These are phyloP conservation scores for Idaea straminata DNA, from an alignment of 2,888 invertebrate genomes.

Conservation along the genomic window DNA sequence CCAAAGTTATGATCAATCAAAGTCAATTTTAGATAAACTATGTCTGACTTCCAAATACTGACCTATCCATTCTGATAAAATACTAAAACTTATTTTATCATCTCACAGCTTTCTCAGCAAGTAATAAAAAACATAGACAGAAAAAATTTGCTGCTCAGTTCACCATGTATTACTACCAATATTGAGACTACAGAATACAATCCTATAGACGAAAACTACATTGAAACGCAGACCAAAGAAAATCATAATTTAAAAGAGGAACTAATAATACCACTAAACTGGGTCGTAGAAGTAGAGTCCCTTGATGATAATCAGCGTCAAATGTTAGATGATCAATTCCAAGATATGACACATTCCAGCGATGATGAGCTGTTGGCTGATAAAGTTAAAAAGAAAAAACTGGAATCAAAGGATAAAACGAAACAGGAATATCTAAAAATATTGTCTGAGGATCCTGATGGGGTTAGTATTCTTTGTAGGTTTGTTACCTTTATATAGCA, in stretches of 20 bases:
- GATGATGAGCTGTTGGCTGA: conserved; percentile 58
- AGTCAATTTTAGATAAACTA: too few relatives aligned
- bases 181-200: conserved; percentile 16
- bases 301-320: conserved; percentile 33
- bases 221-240: conserved; percentile 10
- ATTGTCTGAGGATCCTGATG: conserved; percentile 8
- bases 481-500: too few relatives aligned
- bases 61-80: not conserved
- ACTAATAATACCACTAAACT: conserved; percentile 15
- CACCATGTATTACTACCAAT: conserved; percentile 28
- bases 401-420: conserved; percentile 20
- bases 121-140: conserved; percentile 44
- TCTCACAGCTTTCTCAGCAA: conserved; percentile 39
- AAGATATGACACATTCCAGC: conserved; percentile 29
- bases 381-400: conserved; percentile 44
- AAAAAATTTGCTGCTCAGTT: conserved; percentile 33
- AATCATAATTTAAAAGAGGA: conserved; percentile 38
- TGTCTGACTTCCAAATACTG: too few relatives aligned
- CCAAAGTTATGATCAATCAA: too few relatives aligned
- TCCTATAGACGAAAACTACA: conserved; percentile 8
- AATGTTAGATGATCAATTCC: conserved; percentile 46
- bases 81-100: not conserved
- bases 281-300: conserved; percentile 8
- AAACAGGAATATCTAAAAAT: conserved; percentile 13
- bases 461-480: not conserved